A percentile compares a stretch with the other conserved stretches of the same genome.
phyloP scores from a whole-genome alignment of 2,797 vertebrate species.

The Xenentodon cancila region DNA sequence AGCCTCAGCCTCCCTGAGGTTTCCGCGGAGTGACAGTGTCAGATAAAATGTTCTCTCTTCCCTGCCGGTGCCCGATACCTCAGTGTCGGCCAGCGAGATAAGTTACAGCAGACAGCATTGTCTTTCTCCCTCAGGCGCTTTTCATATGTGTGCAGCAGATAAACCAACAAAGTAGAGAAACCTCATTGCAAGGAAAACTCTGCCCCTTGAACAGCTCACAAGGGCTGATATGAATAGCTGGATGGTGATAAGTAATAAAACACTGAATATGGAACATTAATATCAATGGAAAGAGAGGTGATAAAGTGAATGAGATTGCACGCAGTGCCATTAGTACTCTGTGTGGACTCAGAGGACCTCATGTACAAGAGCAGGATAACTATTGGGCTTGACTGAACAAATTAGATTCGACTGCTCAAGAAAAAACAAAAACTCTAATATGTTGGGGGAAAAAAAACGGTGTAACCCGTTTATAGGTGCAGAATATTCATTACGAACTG shows the following conservation, averaged over 20 bases:
- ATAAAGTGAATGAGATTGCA: conserved; percentile 68
- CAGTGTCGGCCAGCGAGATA: conserved; percentile 70
- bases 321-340: conserved; percentile 51
- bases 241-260: conserved; percentile 69
- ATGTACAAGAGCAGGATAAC: conserved; percentile 59
- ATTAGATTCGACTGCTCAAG: conserved; percentile 35
- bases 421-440: conserved; percentile 24
- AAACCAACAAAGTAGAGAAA: conserved; percentile 72
- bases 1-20: conserved; percentile 59
- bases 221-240: conserved; percentile 71
- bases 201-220: conserved; percentile 68
- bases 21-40: conserved; percentile 75
- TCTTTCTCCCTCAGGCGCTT: conserved; percentile 76
- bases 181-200: conserved; percentile 55
- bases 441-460: conserved; percentile 6
- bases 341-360: conserved; percentile 42
- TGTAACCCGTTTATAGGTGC: conserved; percentile 10
- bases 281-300: conserved; percentile 56
- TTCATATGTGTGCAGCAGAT: conserved; percentile 72
- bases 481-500: conserved; percentile 15
- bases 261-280: conserved; percentile 58
- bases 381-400: conserved; percentile 50
- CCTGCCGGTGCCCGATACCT: conserved; percentile 62
- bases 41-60: conserved; percentile 79
- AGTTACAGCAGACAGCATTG: conserved; percentile 78